Evolutionary conservation across 2,888 invertebrate species (phyloP), one percentile per base, ranked within the genome.

Genomic region (Folsomia manolachei): DNA sequence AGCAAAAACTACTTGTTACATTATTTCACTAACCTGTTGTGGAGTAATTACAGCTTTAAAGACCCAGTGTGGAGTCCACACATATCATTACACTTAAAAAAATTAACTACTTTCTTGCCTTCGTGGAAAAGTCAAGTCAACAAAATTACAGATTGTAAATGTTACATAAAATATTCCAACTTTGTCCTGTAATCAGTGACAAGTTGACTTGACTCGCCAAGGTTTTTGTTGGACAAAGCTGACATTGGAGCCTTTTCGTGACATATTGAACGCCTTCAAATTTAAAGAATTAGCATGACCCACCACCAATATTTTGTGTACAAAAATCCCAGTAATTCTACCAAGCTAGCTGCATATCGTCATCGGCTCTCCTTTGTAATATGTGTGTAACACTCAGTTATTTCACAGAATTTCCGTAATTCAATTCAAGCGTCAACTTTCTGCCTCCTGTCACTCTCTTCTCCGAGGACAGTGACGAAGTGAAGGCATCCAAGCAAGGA

Each of bases 211-310:
- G 39, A 39, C 39, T 39, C 14, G 4, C 39, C 39, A 39, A 39
- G 39, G 39, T 39, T 39, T 39, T 9, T 39, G 4, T 39, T n/a
- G n/a, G n/a, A n/a, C n/a, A n/a, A 39, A 39, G 39, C 39, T 39
- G 39, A 39, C 39, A 56, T 56, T 56, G 56, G 56, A 56, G 56
- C 56, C 56, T 19, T 56, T 19, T 56, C n/a, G 56, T 19, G 56
- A 56, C 56, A 56, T 19, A 56, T 56, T 56, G 11, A 56, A 56
- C 56, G 56, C 56, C 56, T 21, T 19, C 18, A n/a, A 56, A 7
- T 19, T 56, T 56, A 4, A 19, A 56, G 56, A 56, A 19, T 56
- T 18, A 56, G n/a, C 19, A 56, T 56, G 56, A 56, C 21, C 56
- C 21, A 56, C 18, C 56, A 19, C 39, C 39, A 39, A 4, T 39